Evolutionary conservation across 1,140 invertebrate species (phyloP).

Genomic region (Campodea augens): DNA sequence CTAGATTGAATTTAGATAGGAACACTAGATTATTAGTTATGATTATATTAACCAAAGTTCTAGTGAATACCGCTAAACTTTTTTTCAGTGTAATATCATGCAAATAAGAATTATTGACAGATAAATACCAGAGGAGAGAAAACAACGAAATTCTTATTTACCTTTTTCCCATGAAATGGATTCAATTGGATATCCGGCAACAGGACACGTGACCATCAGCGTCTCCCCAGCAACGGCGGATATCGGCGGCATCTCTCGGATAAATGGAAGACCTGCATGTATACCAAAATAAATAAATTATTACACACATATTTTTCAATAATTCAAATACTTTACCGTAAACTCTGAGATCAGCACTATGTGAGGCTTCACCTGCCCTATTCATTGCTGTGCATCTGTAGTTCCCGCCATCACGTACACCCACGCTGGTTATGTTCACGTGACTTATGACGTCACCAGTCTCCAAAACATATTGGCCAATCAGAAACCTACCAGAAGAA

Average conservation of each 20-base stretch:
- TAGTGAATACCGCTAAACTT: too few relatives aligned
- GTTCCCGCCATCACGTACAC: conserved; percentile 32
- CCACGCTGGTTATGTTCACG: conserved; percentile 33
- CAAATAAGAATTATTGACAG: too few relatives aligned
- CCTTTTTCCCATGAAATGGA: conserved; percentile 34
- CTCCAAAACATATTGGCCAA: conserved; percentile 24
- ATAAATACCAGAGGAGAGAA: too few relatives aligned
- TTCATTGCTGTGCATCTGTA: conserved; percentile 33
- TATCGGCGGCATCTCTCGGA: conserved; percentile 32
- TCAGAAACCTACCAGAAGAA: conserved; percentile 15
- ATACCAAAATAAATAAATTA: background rate
- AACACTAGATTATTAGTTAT: too few relatives aligned
- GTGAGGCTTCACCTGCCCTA: conserved; percentile 26
- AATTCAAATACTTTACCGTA: conserved; percentile 17
- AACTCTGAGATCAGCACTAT: conserved; percentile 28
- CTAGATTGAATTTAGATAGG: too few relatives aligned
- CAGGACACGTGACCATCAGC: conserved; percentile 32
- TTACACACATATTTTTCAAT: background rate
- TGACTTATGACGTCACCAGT: conserved; percentile 30
- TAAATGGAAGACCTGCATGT: conserved; percentile 29
- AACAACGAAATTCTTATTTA: too few relatives aligned
- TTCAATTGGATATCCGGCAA: conserved; percentile 34
- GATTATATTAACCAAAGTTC: too few relatives aligned
- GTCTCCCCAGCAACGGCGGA: conserved; percentile 32
- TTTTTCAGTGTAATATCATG: too few relatives aligned